Evolutionary conservation across 2,888 invertebrate species (phyloP).

Genomic region (Trichogramma dendrolimi): DNA sequence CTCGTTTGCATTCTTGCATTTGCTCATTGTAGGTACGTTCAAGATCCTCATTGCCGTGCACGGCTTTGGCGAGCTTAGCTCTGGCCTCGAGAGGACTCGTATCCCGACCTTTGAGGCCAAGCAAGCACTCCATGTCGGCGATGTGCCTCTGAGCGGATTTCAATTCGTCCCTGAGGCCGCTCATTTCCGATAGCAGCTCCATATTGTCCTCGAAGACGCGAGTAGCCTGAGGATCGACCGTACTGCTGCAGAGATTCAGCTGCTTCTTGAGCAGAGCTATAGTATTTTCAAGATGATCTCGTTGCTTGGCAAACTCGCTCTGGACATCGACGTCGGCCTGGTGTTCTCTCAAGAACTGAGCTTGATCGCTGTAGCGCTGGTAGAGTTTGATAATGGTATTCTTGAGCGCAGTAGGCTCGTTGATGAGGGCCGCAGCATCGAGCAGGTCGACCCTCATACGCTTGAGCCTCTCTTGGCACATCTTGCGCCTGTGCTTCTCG

Average conservation of each 20-base stretch:
- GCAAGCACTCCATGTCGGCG: constrained; percentile 68
- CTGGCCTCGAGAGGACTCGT: constrained; percentile 61
- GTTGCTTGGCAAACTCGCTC: constrained; percentile 73
- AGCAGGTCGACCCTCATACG: constrained; percentile 79
- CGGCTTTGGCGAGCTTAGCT: constrained; percentile 61
- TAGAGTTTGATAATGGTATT: constrained; percentile 58
- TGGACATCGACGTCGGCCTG: constrained; percentile 69
- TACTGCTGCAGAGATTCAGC: constrained; percentile 36
- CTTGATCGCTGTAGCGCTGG: constrained; percentile 68
- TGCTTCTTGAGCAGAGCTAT: constrained; percentile 54
- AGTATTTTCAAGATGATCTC: constrained; percentile 74
- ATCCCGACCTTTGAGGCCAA: constrained; percentile 61
- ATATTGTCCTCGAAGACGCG: constrained; percentile 68
- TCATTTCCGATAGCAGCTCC: constrained; percentile 71
- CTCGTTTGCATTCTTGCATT: constrained; percentile 50
- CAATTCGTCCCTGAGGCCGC: constrained; percentile 67
- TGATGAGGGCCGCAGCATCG: constrained; percentile 72
- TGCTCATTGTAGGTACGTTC: constrained; percentile 55
- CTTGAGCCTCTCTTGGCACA: constrained; percentile 63
- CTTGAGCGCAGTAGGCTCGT: constrained; percentile 66
- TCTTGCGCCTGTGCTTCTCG: constrained; percentile 62
- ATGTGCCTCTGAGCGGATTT: constrained; percentile 65
- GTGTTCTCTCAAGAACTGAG: constrained; percentile 64
- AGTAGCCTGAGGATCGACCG: constrained; percentile 32
- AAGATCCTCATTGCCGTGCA: constrained; percentile 60